Percentiles rank a stretch among this genome's conserved stretches.
These are phyloP conservation scores for Taenioides sp. DNA, from an alignment of 2,797 vertebrate genomes.

Conservation along the genomic window DNA sequence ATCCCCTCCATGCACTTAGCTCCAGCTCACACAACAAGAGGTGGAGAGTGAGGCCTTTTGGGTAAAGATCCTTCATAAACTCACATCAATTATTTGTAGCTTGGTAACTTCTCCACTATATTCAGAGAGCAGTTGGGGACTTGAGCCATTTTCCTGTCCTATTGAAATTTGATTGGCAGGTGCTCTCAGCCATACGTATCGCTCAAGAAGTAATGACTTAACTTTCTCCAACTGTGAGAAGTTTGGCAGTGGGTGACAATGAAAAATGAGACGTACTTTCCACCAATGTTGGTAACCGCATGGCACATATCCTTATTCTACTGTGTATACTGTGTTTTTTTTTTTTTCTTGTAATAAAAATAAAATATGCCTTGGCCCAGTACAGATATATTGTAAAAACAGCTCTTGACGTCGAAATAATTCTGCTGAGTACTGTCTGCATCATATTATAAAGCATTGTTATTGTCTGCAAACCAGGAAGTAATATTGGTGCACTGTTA, in stretches of 20 bases:
- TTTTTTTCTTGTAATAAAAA: too few relatives aligned
- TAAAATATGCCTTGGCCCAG: too few relatives aligned
- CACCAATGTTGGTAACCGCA: background rate
- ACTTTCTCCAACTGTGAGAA: background rate
- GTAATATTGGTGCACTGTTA: too few relatives aligned
- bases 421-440: too few relatives aligned
- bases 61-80: constrained; percentile 56
- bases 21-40: constrained; percentile 67
- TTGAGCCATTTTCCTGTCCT: constrained; percentile 5
- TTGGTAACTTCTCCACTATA: constrained; percentile 29
- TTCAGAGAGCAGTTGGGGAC: constrained; percentile 24
- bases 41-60: constrained; percentile 57
- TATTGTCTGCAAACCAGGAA: too few relatives aligned
- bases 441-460: too few relatives aligned
- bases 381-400: too few relatives aligned
- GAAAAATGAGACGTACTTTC: background rate
- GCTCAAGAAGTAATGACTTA: background rate
- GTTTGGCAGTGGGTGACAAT: background rate
- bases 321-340: too few relatives aligned
- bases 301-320: background rate
- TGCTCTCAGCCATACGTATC: constrained; percentile 27
- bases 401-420: too few relatives aligned
- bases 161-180: constrained; percentile 31
- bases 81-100: constrained; percentile 46
- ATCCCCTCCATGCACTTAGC: constrained; percentile 66